phyloP scores from a whole-genome alignment of 2,888 invertebrate genomes.

The Scaeva pyrastri region DNA sequence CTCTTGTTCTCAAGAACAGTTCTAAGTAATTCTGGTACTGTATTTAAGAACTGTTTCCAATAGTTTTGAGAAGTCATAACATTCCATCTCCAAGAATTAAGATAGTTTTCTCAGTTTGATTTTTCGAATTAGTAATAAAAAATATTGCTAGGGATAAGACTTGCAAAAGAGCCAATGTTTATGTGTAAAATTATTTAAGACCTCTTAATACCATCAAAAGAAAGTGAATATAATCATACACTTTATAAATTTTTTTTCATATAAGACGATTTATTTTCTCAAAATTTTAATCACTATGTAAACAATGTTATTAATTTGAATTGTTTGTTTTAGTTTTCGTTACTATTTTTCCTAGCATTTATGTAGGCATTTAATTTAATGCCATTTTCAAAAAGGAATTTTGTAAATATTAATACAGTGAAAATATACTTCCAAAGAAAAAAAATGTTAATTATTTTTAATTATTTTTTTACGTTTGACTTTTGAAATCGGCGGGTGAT shows the following conservation, averaged over 20 bases:
- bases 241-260: conserved; percentile 3
- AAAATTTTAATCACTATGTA: conserved; percentile 37
- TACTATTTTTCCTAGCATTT: conserved; percentile 21
- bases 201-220: neutral
- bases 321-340: conserved; percentile 25
- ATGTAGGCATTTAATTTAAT: conserved; percentile 5
- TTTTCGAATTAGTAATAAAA: too few relatives aligned
- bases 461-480: neutral
- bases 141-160: too few relatives aligned
- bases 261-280: conserved; percentile 42
- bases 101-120: too few relatives aligned
- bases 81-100: too few relatives aligned
- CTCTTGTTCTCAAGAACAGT: too few relatives aligned
- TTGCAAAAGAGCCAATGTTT: too few relatives aligned
- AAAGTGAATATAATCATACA: too few relatives aligned
- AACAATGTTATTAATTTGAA: conserved; percentile 38
- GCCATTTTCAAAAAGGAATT: neutral
- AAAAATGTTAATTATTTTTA: conserved; percentile 4
- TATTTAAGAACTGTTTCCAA: too few relatives aligned
- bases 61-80: too few relatives aligned
- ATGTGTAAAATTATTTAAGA: neutral
- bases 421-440: neutral
- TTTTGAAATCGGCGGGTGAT: neutral
- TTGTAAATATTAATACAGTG: neutral
- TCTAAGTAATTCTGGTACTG: too few relatives aligned